phyloP scores from a whole-genome alignment of 1,140 invertebrate genomes.

The Trinorchestia longiramus region DNA sequence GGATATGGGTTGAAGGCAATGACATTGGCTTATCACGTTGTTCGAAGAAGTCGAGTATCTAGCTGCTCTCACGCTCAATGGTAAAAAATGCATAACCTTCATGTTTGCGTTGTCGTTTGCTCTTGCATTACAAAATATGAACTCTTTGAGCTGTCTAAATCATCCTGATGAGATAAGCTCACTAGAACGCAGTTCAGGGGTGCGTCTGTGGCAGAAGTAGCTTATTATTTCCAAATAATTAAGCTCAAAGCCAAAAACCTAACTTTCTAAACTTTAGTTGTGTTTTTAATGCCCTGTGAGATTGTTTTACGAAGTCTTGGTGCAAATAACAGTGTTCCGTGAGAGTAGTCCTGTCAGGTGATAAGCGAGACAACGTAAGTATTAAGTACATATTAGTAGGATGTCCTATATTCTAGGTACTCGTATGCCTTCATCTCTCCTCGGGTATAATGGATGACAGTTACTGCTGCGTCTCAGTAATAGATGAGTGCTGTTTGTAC shows the following conservation, averaged over 20 bases:
- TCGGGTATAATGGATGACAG: neutral
- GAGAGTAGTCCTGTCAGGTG: neutral
- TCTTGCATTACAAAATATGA: too few relatives aligned
- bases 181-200: too few relatives aligned
- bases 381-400: neutral
- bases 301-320: neutral
- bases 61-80: too few relatives aligned
- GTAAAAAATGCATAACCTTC: too few relatives aligned
- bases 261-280: neutral
- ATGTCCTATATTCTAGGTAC: neutral
- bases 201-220: neutral
- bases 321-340: neutral
- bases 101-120: too few relatives aligned
- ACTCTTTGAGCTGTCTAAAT: too few relatives aligned
- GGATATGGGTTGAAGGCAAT: too few relatives aligned
- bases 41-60: too few relatives aligned
- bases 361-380: neutral
- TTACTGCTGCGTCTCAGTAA: neutral
- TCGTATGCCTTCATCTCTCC: neutral
- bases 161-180: too few relatives aligned
- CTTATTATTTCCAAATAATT: neutral
- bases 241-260: neutral
- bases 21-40: too few relatives aligned
- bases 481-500: neutral
- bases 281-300: neutral